Conservation (phyloP, 2,113 vertebrate genomes). For the Ranitomeya imitator region DNA sequence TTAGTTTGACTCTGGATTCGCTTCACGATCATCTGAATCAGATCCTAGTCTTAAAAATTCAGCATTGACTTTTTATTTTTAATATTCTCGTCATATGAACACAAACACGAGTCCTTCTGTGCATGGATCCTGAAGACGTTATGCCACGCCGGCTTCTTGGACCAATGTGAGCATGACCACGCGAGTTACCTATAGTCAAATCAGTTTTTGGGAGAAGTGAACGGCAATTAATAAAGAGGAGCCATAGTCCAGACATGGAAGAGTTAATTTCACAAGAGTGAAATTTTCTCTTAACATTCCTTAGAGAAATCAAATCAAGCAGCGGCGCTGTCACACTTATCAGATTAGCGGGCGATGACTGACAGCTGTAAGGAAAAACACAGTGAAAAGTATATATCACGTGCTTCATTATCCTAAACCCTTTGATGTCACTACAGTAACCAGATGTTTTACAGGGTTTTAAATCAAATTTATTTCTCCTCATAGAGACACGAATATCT, state of each 20-base stretch:
- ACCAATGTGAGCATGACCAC: neutral
- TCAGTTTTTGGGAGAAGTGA: neutral
- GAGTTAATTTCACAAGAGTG: neutral
- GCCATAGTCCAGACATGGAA: neutral
- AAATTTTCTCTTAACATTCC: conserved; percentile 23
- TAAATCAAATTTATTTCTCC: neutral
- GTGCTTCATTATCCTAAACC: neutral
- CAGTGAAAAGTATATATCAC: neutral
- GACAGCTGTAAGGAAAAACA: conserved; percentile 22
- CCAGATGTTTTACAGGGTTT: conserved; percentile 23
- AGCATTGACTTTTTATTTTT: no score
- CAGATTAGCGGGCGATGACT: conserved; percentile 14
- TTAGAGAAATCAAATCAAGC: conserved; percentile 25
- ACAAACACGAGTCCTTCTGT: no score
- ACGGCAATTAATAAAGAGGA: neutral
- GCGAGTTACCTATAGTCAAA: neutral
- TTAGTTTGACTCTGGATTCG: no score
- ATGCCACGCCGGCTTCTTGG: no score
- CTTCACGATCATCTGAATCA: no score
- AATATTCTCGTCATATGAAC: no score
- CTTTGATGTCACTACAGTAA: conserved; percentile 29
- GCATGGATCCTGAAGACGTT: no score
- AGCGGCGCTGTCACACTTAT: conserved; percentile 11
- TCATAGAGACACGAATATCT: neutral
- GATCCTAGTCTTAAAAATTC: no score